Evolutionary conservation across 2,888 invertebrate genomes (phyloP), one percentile per base, ranked within the genome.

Genomic region (Ecdyonurus torrentis): DNA sequence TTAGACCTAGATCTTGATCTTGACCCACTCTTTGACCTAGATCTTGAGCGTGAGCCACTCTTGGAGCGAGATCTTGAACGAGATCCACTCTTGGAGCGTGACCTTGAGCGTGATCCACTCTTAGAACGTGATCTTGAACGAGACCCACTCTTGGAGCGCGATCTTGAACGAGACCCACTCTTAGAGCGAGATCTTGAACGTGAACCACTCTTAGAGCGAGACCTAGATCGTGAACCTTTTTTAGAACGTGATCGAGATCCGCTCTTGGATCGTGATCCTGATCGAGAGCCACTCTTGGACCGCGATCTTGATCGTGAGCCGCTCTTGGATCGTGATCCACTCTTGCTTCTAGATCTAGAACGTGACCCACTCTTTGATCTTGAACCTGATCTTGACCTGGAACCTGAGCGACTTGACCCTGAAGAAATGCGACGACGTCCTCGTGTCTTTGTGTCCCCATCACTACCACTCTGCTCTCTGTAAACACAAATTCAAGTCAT

Each of bases 341-440:
- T 65, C n/a, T 60, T 64, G 19, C 75, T 74, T 22, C 69, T 66
- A 78, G 79, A 67, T 72, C 82, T 74, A 68, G 79, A 61, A 83
- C 84, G 0, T 83, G 85, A 62, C 82, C 83, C 0, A 84, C 61
- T 60, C 7, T n/a, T 60, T 25, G 68, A 68, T 7, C 64, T 52
- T 2, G 69, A 69, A 2, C 66, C 58, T 3, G 69, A 68, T 24
- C 67, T 61, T 15, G 68, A 68, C 55, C 22, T 7, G n/a, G 7
- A 10, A 50, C 67, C 63, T n/a, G 67, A 67, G 1, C 66, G 61
- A 53, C 64, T 66, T 19, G 67, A 67, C 18, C 62, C 66, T 1
- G 67, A 66, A 2, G 66, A 64, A 52, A 66, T 65, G 22, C 63
- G 52, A 1, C 66, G 64, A 52, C 64, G 62, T 61, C 64, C 66